Conservation (phyloP, 1,140 invertebrate species). For the Marisa cornuarietis region DNA sequence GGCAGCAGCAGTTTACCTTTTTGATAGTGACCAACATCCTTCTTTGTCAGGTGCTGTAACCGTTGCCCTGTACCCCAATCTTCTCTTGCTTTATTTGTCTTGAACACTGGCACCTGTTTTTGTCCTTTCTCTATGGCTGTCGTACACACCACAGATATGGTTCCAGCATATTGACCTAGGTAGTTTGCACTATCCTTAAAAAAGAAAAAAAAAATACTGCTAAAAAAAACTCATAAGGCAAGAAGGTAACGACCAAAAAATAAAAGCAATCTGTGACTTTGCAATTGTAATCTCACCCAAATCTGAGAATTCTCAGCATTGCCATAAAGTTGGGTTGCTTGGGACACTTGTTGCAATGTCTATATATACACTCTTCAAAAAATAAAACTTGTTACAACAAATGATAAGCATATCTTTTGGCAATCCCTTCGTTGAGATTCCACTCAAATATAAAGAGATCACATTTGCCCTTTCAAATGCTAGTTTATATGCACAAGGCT, state of each 20-base stretch:
- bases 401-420: no score
- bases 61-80: neutral
- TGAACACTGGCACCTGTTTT: neutral
- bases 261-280: neutral
- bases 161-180: conserved; percentile 1
- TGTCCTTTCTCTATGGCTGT: neutral
- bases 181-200: neutral
- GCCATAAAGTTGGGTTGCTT: no score
- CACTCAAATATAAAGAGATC: no score
- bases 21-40: neutral
- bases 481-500: no score
- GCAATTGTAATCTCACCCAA: no score
- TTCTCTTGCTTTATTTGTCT: neutral
- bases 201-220: neutral
- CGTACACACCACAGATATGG: neutral
- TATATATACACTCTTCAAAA: no score
- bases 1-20: no score
- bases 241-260: neutral
- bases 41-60: conserved; percentile 11
- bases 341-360: no score
- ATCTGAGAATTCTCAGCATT: no score
- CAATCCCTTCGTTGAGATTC: no score
- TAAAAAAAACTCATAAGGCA: neutral
- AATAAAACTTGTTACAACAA: no score
- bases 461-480: no score